phyloP scores from a whole-genome alignment of 2,888 invertebrate species.

The Habrosyne pyritoides region DNA sequence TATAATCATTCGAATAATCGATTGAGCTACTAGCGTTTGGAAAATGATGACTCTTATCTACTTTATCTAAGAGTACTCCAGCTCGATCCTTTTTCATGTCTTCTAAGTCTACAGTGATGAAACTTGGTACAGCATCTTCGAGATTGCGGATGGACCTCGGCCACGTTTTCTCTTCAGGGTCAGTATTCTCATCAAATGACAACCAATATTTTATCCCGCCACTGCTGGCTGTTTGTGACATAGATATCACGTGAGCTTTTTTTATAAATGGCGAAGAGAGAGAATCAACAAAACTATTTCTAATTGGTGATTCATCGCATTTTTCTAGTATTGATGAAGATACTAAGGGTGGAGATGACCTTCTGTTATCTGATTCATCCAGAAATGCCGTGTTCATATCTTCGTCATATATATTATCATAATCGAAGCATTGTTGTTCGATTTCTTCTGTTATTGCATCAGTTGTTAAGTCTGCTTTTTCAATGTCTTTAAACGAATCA shows the following conservation, averaged over 20 bases:
- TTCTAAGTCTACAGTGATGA: conserved; percentile 44
- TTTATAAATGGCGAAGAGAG: conserved; percentile 65
- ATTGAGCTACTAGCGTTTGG: conserved; percentile 38
- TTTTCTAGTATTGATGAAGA: conserved; percentile 46
- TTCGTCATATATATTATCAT: conserved; percentile 17
- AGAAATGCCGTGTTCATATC: conserved; percentile 70
- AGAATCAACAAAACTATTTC: conserved; percentile 46
- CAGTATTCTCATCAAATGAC: conserved; percentile 64
- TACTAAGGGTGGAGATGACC: conserved; percentile 59
- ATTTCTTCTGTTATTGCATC: neutral
- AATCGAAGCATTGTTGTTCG: neutral
- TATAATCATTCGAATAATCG: conserved; percentile 42
- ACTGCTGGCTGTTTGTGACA: conserved; percentile 67
- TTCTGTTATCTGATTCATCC: conserved; percentile 38
- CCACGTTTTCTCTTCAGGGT: conserved; percentile 31
- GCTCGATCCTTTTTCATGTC: conserved; percentile 16
- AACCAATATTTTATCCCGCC: conserved; percentile 78
- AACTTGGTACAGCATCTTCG: conserved; percentile 63
- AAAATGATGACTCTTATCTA: neutral
- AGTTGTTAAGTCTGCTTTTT: neutral
- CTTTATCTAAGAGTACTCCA: neutral
- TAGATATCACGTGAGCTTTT: conserved; percentile 60
- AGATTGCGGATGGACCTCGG: conserved; percentile 28
- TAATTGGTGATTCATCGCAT: conserved; percentile 61
- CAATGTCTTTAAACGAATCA: neutral